Conservation (phyloP, 2,888 invertebrate species). For the Lissocephala sabroskyi region DNA sequence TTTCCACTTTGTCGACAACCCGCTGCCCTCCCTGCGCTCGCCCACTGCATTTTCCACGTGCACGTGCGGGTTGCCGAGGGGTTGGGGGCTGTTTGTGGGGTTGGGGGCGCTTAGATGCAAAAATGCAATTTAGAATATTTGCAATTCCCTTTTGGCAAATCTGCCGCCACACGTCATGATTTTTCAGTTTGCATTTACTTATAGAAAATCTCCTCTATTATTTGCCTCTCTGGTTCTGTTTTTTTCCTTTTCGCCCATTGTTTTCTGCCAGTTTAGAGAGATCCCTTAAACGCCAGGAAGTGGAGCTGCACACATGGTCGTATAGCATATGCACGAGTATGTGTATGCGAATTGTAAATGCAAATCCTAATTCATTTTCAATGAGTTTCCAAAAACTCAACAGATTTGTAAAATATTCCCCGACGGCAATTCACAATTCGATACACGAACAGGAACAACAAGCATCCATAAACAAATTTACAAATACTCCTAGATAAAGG, state of each 20-base stretch:
- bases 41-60: constrained; percentile 12
- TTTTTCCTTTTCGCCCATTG: not conserved
- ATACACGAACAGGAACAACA: no score
- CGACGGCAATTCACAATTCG: no score
- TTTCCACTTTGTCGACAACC: constrained; percentile 29
- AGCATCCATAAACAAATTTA: no score
- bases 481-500: no score
- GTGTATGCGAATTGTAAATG: not conserved
- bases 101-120: constrained; percentile 30
- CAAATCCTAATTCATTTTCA: no score
- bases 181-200: constrained; percentile 1
- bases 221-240: not conserved
- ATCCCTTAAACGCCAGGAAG: no score
- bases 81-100: constrained; percentile 2
- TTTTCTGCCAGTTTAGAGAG: not conserved
- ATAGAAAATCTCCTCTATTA: no score
- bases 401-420: no score
- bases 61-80: not conserved
- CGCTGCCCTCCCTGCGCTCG: constrained; percentile 7
- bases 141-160: constrained; percentile 54
- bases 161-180: constrained; percentile 20
- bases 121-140: constrained; percentile 64
- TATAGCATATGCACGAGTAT: not conserved
- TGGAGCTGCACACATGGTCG: no score
- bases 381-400: not conserved